A percentile compares a stretch with the other conserved stretches of the same genome.
These are phyloP conservation scores for Pterocles orientalis DNA, from an alignment of 2,113 vertebrate species.

Conservation along the genomic window DNA sequence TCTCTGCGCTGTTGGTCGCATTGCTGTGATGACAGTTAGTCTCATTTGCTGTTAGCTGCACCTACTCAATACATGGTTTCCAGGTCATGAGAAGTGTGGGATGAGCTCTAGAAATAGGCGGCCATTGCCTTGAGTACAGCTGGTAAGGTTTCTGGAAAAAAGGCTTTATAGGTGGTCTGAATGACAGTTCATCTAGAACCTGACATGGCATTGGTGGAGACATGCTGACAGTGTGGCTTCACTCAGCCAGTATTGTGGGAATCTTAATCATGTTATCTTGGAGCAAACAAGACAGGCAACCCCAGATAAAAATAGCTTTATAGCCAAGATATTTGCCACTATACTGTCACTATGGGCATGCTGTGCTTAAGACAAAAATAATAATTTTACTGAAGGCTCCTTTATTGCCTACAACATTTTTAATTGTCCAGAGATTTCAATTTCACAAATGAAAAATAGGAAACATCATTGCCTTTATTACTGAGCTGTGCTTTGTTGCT, in stretches of 20 bases:
- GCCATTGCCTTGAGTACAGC: background rate
- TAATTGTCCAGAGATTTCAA: background rate
- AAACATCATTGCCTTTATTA: background rate
- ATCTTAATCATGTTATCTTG: background rate
- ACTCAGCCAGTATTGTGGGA: background rate
- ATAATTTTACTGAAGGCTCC: background rate
- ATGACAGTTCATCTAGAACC: background rate
- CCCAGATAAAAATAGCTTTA: background rate
- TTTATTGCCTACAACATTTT: background rate
- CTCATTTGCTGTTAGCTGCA: background rate
- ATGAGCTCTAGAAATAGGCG: background rate
- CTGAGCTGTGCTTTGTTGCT: background rate
- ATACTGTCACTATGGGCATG: background rate
- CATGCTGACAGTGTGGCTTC: background rate
- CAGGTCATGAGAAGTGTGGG: background rate
- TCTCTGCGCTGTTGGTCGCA: background rate
- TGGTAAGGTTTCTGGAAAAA: background rate
- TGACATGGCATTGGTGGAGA: background rate
- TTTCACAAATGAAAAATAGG: background rate
- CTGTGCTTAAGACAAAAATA: background rate
- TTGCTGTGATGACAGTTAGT: background rate
- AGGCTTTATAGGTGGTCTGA: background rate
- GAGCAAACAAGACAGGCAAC: background rate
- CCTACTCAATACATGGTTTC: rapidly evolving
- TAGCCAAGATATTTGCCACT: background rate